A percentile compares a stretch with the other conserved stretches of the same genome.
phyloP scores from a whole-genome alignment of 92 coral and sea anemone genomes.

The Umimayanthus kanabou region DNA sequence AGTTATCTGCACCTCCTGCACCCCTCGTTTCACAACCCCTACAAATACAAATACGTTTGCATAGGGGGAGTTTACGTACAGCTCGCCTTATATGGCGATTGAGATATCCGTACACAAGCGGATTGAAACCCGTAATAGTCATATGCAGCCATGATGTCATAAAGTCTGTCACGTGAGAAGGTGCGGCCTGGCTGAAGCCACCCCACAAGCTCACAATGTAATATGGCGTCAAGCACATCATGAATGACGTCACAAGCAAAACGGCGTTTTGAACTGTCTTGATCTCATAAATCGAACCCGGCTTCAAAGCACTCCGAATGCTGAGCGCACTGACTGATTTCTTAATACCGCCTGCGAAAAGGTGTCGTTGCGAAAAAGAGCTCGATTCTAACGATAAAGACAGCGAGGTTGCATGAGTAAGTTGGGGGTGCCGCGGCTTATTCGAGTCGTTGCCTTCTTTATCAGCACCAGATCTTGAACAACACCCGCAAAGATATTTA shows the following conservation, averaged over 20 bases:
- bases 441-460: neutral
- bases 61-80: constrained; percentile 62
- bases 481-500: constrained; percentile 38
- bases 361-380: constrained; percentile 44
- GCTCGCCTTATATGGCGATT: constrained; percentile 83
- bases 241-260: constrained; percentile 62
- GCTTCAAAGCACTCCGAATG: constrained; percentile 48
- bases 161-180: constrained; percentile 72
- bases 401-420: constrained; percentile 26
- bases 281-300: constrained; percentile 72
- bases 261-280: constrained; percentile 82
- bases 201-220: constrained; percentile 65
- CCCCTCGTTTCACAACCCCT: constrained; percentile 36
- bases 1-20: constrained; percentile 19
- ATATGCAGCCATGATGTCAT: constrained; percentile 70
- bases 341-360: constrained; percentile 37
- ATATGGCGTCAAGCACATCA: constrained; percentile 74
- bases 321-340: constrained; percentile 27
- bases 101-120: constrained; percentile 82
- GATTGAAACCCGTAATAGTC: constrained; percentile 79
- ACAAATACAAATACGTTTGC: constrained; percentile 46
- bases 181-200: constrained; percentile 58
- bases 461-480: constrained; percentile 10
- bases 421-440: neutral
- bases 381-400: constrained; percentile 37